A percentile compares a stretch with the other conserved stretches of the same genome.
These are phyloP conservation scores for Fissipunctia ypsillon DNA, from an alignment of 2,888 invertebrate genomes.

Conservation along the genomic window DNA sequence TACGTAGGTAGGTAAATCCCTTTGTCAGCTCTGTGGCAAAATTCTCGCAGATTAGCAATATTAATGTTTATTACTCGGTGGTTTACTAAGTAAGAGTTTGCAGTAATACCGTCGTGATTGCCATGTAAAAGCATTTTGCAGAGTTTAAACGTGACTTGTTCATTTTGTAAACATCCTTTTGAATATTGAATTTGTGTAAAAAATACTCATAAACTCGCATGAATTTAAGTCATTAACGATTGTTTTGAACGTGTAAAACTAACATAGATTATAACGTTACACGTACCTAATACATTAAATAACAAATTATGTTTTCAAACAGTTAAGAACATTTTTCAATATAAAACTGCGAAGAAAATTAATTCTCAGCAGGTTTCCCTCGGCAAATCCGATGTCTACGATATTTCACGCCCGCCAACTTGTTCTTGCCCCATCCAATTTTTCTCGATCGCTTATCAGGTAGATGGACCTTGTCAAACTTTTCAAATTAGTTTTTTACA, in stretches of 20 bases:
- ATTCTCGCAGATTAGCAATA: conserved; percentile 49
- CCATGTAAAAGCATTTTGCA: conserved; percentile 42
- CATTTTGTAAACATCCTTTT: conserved; percentile 37
- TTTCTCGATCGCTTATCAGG: conserved; percentile 84
- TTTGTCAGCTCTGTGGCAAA: conserved; percentile 48
- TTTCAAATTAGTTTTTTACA: conserved; percentile 83
- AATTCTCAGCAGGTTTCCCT: conserved; percentile 69
- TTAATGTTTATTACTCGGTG: conserved; percentile 59
- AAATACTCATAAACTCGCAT: conserved; percentile 24
- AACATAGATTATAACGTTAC: conserved; percentile 13
- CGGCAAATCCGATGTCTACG: conserved; percentile 76
- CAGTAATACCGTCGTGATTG: conserved; percentile 56
- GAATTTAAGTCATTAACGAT: conserved; percentile 22
- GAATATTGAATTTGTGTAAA: conserved; percentile 43
- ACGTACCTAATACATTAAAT: conserved; percentile 11
- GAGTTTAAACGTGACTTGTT: conserved; percentile 50
- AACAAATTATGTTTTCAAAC: conserved; percentile 41
- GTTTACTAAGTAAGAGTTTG: conserved; percentile 53
- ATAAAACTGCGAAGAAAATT: conserved; percentile 72
- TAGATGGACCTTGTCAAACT: conserved; percentile 84
- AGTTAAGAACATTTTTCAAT: conserved; percentile 62
- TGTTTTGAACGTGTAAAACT: conserved; percentile 19
- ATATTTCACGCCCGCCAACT: conserved; percentile 83
- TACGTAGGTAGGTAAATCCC: conserved; percentile 35
- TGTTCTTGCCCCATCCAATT: conserved; percentile 82